A percentile compares a stretch with the other conserved stretches of the same genome.
These are phyloP conservation scores for Dicerorhinus sumatrensis DNA, from an alignment of 2,113 vertebrate species.

Conservation along the genomic window DNA sequence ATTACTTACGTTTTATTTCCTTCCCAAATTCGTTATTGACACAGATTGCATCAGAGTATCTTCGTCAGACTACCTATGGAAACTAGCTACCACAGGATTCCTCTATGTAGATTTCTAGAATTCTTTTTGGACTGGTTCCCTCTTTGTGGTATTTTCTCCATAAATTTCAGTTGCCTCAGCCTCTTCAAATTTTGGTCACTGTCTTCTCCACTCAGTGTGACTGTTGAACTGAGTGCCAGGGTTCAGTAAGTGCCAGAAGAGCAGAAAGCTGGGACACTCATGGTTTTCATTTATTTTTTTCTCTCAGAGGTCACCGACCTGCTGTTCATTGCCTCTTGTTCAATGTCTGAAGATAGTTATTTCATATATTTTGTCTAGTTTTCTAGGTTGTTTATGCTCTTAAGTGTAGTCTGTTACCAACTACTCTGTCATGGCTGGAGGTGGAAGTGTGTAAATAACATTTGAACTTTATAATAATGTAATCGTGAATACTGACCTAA, in stretches of 20 bases:
- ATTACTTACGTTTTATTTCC: slow-evolving; percentile 13
- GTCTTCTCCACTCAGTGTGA: background rate
- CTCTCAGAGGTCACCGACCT: background rate
- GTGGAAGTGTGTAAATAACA: background rate
- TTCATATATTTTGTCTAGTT: background rate
- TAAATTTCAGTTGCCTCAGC: background rate
- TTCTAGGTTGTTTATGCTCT: background rate
- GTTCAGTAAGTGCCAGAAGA: background rate
- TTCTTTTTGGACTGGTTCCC: background rate
- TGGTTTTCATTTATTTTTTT: background rate
- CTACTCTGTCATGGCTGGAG: background rate
- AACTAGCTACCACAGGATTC: background rate
- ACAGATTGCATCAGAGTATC: background rate
- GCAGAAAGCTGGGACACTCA: background rate
- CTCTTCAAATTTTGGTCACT: background rate
- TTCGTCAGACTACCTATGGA: background rate
- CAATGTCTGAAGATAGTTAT: background rate
- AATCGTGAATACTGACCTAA: background rate
- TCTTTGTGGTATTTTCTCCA: background rate
- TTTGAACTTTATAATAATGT: slow-evolving; percentile 33
- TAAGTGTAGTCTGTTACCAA: background rate
- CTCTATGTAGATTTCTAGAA: background rate
- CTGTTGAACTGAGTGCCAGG: background rate
- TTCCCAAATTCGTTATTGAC: background rate
- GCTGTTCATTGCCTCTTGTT: background rate